These are phyloP conservation scores for Drosophila vallismaia DNA, from an alignment of 2,888 invertebrate species.

Conservation along the genomic window DNA sequence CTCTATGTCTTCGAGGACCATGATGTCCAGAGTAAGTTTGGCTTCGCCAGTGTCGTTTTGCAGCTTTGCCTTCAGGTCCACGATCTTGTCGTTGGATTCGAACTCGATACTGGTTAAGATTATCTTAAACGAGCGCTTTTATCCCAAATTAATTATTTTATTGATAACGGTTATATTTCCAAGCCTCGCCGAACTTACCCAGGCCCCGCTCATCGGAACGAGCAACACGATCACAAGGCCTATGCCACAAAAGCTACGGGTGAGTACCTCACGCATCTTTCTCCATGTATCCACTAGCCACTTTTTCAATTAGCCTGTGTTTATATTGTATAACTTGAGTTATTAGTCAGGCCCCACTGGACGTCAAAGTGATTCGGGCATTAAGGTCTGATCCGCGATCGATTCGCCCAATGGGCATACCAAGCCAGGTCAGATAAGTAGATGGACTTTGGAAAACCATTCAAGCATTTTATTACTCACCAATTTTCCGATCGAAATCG, in stretches of 20 bases:
- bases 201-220: constrained; percentile 54
- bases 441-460: constrained; percentile 40
- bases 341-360: constrained; percentile 57
- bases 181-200: constrained; percentile 76
- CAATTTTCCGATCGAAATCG: constrained; percentile 51
- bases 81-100: constrained; percentile 64
- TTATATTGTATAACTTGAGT: constrained; percentile 55
- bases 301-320: constrained; percentile 57
- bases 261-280: constrained; percentile 54
- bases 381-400: constrained; percentile 34
- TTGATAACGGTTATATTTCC: not conserved
- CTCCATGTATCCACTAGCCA: constrained; percentile 50
- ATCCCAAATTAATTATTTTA: not conserved
- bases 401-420: constrained; percentile 32
- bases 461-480: constrained; percentile 39
- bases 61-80: constrained; percentile 68
- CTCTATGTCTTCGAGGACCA: constrained; percentile 64
- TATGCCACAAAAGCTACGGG: constrained; percentile 36
- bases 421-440: constrained; percentile 46
- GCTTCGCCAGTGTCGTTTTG: constrained; percentile 67
- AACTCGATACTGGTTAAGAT: constrained; percentile 66
- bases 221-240: constrained; percentile 48
- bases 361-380: constrained; percentile 52
- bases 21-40: constrained; percentile 59
- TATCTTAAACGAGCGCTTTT: constrained; percentile 79